Evolutionary conservation across 1,140 invertebrate genomes (phyloP), one percentile per base, ranked within the genome.

Genomic region (Asobara japonica): DNA sequence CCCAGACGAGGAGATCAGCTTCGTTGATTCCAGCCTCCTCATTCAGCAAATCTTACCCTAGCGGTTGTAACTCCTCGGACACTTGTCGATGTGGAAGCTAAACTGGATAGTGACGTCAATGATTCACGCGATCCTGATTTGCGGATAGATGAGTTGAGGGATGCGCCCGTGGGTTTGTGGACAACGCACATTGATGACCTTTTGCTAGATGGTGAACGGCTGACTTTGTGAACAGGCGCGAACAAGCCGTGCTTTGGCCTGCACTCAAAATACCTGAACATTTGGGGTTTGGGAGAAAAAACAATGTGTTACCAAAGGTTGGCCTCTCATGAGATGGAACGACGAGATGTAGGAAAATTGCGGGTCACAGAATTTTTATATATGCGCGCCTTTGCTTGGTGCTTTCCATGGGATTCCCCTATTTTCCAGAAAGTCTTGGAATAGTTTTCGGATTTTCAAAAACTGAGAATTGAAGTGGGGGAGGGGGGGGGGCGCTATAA

Each of bases 191-290:
- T 87, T 76, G 89, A 89, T 66, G 84, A 81, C 83, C 91, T 91
- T 78, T 91, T 89, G 83, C 90, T 93, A n/a, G 91, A 92, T 31
- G 93, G 95, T 56, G 94, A 95, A 61, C 92, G 91, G 76, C 91
- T 93, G 51, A 97, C 94, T 89, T 97, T 97, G 78, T 93, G 91
- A 22, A 94, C 85, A 0, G 97, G 97, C 6, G 97, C 95, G 89
- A 99, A 99, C 29, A 99, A 88, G 1, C 97, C 98, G 85, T 94
- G 94, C 79, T 95, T 94, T 18, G 94, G 93, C 70, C 91, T 90
- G 86, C 97, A 99, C 75, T 95, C 92, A 88, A 99, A 99, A 88
- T 99, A 99, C 88, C 97, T 97, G 87, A 33, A 90, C 38, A 67
- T 27, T 16, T 87, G 75, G 72, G 62, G 8, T 67, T 60, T 22